Percentiles rank a stretch among this genome's conserved stretches.
Conservation (phyloP, 1,140 invertebrate genomes). For the Nylanderia fulva region DNA sequence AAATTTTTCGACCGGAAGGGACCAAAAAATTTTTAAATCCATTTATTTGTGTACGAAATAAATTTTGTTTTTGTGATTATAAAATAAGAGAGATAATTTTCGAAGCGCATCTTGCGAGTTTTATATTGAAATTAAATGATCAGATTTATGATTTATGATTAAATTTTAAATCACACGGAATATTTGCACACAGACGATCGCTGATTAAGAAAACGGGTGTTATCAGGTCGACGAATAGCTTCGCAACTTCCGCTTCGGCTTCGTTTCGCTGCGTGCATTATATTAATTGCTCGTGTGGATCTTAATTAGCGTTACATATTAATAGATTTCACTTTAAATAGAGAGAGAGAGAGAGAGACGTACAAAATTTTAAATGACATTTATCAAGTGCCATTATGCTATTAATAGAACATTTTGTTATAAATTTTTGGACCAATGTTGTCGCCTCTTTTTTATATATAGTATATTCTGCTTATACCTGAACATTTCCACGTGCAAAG, state of each 20-base stretch:
- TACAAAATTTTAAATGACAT: not conserved
- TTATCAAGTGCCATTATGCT: not conserved
- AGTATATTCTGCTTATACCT: not conserved
- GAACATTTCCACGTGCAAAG: not conserved
- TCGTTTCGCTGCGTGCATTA: constrained; percentile 16
- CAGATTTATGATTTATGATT: too few species aligned
- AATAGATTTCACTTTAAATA: not conserved
- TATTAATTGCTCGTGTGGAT: constrained; percentile 5
- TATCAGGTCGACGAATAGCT: constrained; percentile 52
- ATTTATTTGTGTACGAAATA: too few species aligned
- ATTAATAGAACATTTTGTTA: not conserved
- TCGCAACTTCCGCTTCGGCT: constrained; percentile 51
- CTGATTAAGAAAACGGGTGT: constrained; percentile 29
- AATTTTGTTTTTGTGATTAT: too few species aligned
- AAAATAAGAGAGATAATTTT: too few species aligned
- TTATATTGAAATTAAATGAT: not conserved
- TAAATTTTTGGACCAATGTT: not conserved
- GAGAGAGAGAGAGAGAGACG: not conserved
- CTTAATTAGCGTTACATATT: too few species aligned
- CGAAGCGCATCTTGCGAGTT: not conserved
- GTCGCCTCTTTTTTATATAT: not conserved
- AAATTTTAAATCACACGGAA: too few species aligned
- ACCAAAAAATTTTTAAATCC: too few species aligned
- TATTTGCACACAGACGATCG: constrained; percentile 27
- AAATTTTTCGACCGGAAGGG: too few species aligned